Base-by-base conservation (phyloP, 2,113 vertebrate species). In the Leucopternis melanops region DNA sequence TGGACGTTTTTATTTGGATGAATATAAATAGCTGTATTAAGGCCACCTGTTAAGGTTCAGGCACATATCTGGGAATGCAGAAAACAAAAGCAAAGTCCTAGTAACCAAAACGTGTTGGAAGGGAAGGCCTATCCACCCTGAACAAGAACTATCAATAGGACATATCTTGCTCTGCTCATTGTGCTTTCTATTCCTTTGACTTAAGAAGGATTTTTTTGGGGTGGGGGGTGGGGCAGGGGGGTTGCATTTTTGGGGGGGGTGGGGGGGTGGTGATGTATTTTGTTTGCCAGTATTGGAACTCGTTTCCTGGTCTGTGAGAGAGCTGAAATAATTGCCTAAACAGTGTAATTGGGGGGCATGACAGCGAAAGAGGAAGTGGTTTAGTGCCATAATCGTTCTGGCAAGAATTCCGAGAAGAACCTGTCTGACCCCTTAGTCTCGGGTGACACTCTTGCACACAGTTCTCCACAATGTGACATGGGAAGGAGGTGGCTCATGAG, bases 61-160 rank as follows among this genome's bases (percentile, higher is more conserved):
- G 31, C 7, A 27, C 5, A 0, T 74, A 58, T 27, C 32, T 77
- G 21, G 31, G 47, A 92, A 94, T 10, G 20, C 13, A 71, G n/a
- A 44, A 86, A 88, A 50, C 13, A 67, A 71, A 86, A 88, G 2
- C 2, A 14, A 71, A 83, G 19, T 10, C 47, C 4, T 32, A 54
- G 12, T 38, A 59, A 58, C 14, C 9, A 63, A 29, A 78, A 9
- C 0, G 0, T 34, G 4, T 45, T 55, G 8, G 5, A 81, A 54
- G 16, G 21, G 25, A 87, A 81, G 13, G 16, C 2, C 14, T 73
- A 26, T 40, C 18, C 2, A 2, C 17, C 50, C 40, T 65, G 59
- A 73, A 72, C 19, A 63, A 90, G 19, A 7, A 10, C 11, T 34
- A 21, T 36, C 16, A 62, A 29, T 1, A 66, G 5, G 18, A 63